Evolutionary conservation across 92 coral and sea anemone genomes (phyloP), one percentile per base, ranked within the genome.

Genomic region (Muricea muricata): DNA sequence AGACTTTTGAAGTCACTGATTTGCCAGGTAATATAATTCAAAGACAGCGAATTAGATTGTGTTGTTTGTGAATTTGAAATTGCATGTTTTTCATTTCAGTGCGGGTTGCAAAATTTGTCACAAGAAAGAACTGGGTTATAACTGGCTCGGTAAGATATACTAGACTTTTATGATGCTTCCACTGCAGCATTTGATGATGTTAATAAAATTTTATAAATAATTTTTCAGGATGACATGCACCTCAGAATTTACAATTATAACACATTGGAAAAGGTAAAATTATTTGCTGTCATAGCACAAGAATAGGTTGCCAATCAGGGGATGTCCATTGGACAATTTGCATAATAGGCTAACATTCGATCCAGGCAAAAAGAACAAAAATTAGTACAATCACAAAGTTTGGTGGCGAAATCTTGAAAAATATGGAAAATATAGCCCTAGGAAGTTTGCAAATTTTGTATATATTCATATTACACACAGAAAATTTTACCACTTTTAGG

Each of bases 1-100:
- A 97, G 91, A 93, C 99, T 14, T 97, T 97, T 91, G 99, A 97
- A 83, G 99, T 97, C 83, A 92, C 99, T 52, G 99, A 97, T 71
- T 81, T 97, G 24, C 99, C 99, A 88, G 99, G 99, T 97, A 90
- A 14, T 41, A 35, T 30, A 13, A 12, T 31, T 18, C n/a, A n/a
- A n/a, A n/a, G n/a, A n/a, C n/a, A n/a, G n/a, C n/a, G n/a, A n/a
- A n/a, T n/a, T n/a, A n/a, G n/a, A n/a, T n/a, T n/a, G n/a, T n/a
- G n/a, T n/a, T n/a, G n/a, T n/a, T 31, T 25, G 28, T 28, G 6
- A 65, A 65, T 40, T 31, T 55, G n/a, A 75, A 35, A 65, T 5
- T 20, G 24, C 6, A 52, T 17, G 20, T 52, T 21, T 37, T 30
- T 80, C 8, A 35, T 14, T 89, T 30, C 87, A 97, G 99, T 97